Conservation (phyloP, 2,113 vertebrate species). For the Rhinichthys klamathensis region DNA sequence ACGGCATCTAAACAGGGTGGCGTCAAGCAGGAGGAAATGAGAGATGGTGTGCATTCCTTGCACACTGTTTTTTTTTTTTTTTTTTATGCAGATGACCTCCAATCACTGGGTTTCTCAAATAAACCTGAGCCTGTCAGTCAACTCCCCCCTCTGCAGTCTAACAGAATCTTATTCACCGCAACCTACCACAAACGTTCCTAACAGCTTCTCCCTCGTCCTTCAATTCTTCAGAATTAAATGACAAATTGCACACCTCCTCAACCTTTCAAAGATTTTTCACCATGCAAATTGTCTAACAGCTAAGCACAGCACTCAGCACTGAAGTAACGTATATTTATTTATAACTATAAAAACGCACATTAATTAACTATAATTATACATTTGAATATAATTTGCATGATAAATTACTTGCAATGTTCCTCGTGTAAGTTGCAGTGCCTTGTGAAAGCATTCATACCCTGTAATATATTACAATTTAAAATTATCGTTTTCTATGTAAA, state of each 20-base stretch:
- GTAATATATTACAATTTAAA: too few relatives aligned
- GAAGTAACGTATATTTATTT: neutral
- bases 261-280: neutral
- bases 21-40: neutral
- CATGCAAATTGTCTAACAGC: neutral
- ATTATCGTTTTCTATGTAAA: too few relatives aligned
- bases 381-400: neutral
- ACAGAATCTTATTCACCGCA: conserved; percentile 6
- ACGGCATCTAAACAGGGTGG: neutral
- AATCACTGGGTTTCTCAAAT: conserved; percentile 53
- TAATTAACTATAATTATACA: neutral
- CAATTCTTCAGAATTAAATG: neutral
- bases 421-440: neutral
- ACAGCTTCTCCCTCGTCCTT: neutral
- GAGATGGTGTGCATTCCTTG: conserved; percentile 26
- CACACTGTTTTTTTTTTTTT: conserved; percentile 44
- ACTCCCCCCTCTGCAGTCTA: conserved; percentile 34
- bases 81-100: conserved; percentile 62
- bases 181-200: conserved; percentile 1
- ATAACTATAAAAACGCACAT: neutral
- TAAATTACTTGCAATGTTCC: neutral
- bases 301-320: neutral
- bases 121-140: conserved; percentile 54
- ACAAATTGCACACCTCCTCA: neutral
- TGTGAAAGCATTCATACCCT: too few relatives aligned